A percentile compares a stretch with the other conserved stretches of the same genome.
Evolutionary conservation across 2,113 vertebrate species (phyloP).

Genomic region (Grallaria varia): DNA sequence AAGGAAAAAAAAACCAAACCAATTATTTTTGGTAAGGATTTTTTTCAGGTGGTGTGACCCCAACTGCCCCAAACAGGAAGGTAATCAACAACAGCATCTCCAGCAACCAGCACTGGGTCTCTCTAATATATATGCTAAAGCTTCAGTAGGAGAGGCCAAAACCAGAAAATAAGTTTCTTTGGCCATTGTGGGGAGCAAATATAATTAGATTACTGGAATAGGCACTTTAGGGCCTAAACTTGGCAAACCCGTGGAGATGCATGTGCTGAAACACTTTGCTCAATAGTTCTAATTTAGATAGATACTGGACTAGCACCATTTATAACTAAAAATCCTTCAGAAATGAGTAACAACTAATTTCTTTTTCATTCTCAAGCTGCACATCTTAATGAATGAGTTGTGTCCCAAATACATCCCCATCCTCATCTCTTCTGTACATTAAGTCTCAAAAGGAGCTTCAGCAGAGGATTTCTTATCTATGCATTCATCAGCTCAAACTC

Average conservation of each 20-base stretch:
- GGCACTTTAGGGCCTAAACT: background rate
- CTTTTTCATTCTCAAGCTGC: background rate
- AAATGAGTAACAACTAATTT: background rate
- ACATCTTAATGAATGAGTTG: background rate
- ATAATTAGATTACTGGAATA: background rate
- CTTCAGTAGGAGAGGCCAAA: background rate
- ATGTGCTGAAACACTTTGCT: background rate
- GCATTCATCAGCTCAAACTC: constrained; percentile 39
- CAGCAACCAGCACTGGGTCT: background rate
- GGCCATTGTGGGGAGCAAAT: background rate
- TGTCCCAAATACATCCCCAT: background rate
- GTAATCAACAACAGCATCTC: background rate
- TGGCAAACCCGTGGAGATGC: background rate
- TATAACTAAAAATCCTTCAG: background rate
- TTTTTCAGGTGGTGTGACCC: background rate
- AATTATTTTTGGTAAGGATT: background rate
- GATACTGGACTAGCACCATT: background rate
- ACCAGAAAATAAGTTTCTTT: background rate
- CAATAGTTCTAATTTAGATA: background rate
- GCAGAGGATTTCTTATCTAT: constrained; percentile 29
- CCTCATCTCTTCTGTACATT: constrained; percentile 28
- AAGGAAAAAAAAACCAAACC: background rate
- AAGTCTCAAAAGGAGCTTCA: constrained; percentile 26
- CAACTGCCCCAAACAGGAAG: background rate
- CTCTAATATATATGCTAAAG: background rate